Evolutionary conservation across 2,888 invertebrate species (phyloP).

Genomic region (Pachliopta kotzebuea): DNA sequence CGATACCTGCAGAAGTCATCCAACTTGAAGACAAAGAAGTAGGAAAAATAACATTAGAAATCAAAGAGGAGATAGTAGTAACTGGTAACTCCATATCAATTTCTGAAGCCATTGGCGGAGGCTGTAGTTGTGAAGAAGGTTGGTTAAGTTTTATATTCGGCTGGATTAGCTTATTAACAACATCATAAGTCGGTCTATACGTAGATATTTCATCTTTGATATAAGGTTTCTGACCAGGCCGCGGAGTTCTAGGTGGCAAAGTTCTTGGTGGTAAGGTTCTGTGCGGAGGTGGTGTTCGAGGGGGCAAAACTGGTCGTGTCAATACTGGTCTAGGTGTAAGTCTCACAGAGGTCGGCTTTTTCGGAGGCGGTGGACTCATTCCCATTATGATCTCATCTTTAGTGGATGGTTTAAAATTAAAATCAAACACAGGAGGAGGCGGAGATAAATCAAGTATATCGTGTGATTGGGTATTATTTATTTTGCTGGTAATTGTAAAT

Average conservation of each 20-base stretch:
- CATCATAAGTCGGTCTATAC: conserved; percentile 64
- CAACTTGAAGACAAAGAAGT: conserved; percentile 69
- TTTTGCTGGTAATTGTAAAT: conserved; percentile 52
- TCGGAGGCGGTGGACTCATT: conserved; percentile 77
- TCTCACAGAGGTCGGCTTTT: conserved; percentile 51
- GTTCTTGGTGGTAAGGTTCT: conserved; percentile 62
- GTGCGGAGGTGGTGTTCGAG: conserved; percentile 59
- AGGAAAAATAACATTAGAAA: conserved; percentile 64
- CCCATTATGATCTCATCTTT: conserved; percentile 78
- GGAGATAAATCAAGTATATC: conserved; percentile 75
- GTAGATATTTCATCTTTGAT: conserved; percentile 68
- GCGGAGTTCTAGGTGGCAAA: conserved; percentile 53
- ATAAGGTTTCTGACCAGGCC: conserved; percentile 58
- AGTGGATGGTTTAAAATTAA: conserved; percentile 65
- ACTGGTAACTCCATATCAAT: conserved; percentile 44
- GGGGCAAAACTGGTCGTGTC: conserved; percentile 53
- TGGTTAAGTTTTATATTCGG: conserved; percentile 60
- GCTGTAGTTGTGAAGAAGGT: conserved; percentile 64
- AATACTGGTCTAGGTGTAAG: conserved; percentile 50
- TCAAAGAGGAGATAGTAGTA: conserved; percentile 38
- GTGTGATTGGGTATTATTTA: conserved; percentile 57
- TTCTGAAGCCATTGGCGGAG: conserved; percentile 56
- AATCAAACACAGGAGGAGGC: conserved; percentile 70
- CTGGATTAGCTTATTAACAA: conserved; percentile 60
- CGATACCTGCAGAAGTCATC: conserved; percentile 68